These are phyloP conservation scores for Cantharis nigra DNA, from an alignment of 2,888 invertebrate species.

Conservation along the genomic window DNA sequence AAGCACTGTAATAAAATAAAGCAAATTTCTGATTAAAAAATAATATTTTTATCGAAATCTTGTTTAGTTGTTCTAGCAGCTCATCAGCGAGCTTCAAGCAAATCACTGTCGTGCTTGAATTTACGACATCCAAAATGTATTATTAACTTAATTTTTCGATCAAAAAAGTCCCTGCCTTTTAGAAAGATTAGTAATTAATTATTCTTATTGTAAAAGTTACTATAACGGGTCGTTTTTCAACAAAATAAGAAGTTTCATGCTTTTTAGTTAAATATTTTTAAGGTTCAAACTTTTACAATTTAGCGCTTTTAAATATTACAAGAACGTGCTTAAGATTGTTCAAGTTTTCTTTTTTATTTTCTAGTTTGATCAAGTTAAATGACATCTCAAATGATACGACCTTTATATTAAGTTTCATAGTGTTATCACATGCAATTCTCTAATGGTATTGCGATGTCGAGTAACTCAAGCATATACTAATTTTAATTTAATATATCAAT, in stretches of 20 bases:
- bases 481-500: background rate
- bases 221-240: background rate
- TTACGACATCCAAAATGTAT: background rate
- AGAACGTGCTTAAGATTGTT: slow-evolving; percentile 9
- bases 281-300: background rate
- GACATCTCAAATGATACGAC: slow-evolving; percentile 36
- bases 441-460: slow-evolving; percentile 29
- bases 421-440: slow-evolving; percentile 35
- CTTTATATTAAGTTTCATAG: slow-evolving; percentile 31
- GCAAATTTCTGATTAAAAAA: too few relatives aligned
- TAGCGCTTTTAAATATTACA: background rate
- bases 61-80: background rate
- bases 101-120: background rate
- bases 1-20: too few relatives aligned
- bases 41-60: too few relatives aligned
- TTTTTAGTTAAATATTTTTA: background rate
- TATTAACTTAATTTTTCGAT: background rate
- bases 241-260: background rate
- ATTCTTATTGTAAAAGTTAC: background rate
- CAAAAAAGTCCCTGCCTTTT: background rate
- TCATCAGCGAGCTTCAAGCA: too few relatives aligned
- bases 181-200: background rate
- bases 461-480: background rate
- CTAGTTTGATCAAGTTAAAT: slow-evolving; percentile 21
- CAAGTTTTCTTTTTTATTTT: background rate